These are phyloP conservation scores for Metopia argyrocephala DNA, from an alignment of 2,888 invertebrate genomes.

Conservation along the genomic window DNA sequence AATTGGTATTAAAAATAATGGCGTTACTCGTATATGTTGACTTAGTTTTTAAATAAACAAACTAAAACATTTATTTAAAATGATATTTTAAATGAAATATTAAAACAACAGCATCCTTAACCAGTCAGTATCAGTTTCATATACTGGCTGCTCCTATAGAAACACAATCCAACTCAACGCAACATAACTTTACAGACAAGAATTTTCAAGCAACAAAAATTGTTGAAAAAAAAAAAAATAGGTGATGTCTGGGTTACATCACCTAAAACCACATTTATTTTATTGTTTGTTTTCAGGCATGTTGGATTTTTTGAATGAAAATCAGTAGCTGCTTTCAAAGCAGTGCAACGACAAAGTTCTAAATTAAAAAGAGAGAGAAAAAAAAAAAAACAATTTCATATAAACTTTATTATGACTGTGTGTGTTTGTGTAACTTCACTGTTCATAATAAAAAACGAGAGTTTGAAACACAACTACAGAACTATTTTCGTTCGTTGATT, in stretches of 20 bases:
- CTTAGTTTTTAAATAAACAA: constrained; percentile 19
- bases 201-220: not conserved
- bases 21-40: no score
- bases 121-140: not conserved
- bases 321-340: no score
- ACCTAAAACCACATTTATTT: no score
- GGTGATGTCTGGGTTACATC: not conserved
- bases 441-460: no score
- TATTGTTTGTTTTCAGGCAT: no score
- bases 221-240: not conserved
- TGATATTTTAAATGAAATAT: constrained; percentile 27
- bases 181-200: not conserved
- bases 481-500: no score
- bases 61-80: constrained; percentile 32
- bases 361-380: no score
- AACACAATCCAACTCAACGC: not conserved
- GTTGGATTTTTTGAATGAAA: no score
- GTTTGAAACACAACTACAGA: no score
- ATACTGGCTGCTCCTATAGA: no score
- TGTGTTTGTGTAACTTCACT: no score
- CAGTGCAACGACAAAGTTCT: constrained; percentile 74
- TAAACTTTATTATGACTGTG: constrained; percentile 72
- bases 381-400: constrained; percentile 79
- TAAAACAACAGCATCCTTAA: constrained; percentile 24
- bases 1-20: no score